These are phyloP conservation scores for Bombus haemorrhoidalis DNA, from an alignment of 1,140 invertebrate species.

Conservation along the genomic window DNA sequence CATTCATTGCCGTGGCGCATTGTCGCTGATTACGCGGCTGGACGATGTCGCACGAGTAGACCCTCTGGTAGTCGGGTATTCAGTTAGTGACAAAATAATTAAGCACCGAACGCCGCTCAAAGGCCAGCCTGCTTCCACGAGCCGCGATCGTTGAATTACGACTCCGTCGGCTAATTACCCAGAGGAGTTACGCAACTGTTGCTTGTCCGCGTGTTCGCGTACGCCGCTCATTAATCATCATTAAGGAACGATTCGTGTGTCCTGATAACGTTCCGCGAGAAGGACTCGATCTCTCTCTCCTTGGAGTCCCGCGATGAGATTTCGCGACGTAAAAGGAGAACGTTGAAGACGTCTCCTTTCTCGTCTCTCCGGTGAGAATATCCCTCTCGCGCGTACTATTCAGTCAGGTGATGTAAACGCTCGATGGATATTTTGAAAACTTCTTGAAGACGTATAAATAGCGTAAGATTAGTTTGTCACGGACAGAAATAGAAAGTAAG, in stretches of 20 bases:
- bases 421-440: not conserved
- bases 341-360: not conserved
- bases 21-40: constrained; percentile 31
- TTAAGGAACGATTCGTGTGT: constrained; percentile 63
- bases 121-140: constrained; percentile 24
- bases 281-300: not conserved
- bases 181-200: constrained; percentile 50
- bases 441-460: not conserved
- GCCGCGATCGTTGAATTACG: constrained; percentile 38
- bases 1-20: not conserved
- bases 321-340: constrained; percentile 56
- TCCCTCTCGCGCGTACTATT: not conserved
- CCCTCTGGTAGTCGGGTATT: constrained; percentile 20
- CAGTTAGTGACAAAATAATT: constrained; percentile 59
- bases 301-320: constrained; percentile 7
- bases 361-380: not conserved
- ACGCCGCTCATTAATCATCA: constrained; percentile 62
- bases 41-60: not conserved
- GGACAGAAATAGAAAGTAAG: not conserved
- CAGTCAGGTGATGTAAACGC: not conserved
- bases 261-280: constrained; percentile 44
- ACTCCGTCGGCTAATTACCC: constrained; percentile 52
- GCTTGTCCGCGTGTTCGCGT: not conserved
- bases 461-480: not conserved
- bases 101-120: constrained; percentile 37